These are phyloP conservation scores for Hippopotamyrus pictus DNA, from an alignment of 2,797 vertebrate genomes.

Conservation along the genomic window DNA sequence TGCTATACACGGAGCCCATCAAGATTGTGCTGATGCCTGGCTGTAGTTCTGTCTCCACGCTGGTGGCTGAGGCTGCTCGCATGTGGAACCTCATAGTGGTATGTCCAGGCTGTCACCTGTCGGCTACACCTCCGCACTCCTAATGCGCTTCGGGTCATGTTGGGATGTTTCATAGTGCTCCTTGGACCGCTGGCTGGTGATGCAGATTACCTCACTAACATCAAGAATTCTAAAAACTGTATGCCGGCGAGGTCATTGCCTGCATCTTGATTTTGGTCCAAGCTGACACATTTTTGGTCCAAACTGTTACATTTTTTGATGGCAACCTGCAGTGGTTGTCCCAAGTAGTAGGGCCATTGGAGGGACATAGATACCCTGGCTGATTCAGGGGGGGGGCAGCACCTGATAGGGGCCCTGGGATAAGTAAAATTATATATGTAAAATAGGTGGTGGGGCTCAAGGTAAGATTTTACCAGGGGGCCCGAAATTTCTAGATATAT, in stretches of 20 bases:
- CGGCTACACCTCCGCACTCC: neutral
- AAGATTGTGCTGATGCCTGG: conserved; percentile 84
- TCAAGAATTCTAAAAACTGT: neutral
- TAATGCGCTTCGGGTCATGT: neutral
- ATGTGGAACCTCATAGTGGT: conserved; percentile 89
- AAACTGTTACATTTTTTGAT: neutral
- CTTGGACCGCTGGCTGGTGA: neutral
- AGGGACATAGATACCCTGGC: neutral
- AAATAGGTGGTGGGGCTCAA: neutral
- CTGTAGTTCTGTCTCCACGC: conserved; percentile 80
- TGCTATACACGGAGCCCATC: conserved; percentile 81
- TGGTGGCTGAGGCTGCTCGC: conserved; percentile 79
- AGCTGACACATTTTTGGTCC: neutral
- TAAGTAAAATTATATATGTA: neutral
- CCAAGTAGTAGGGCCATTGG: neutral
- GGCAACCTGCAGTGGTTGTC: neutral
- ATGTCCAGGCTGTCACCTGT: conserved; percentile 16
- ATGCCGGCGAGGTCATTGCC: neutral
- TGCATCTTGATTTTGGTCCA: neutral
- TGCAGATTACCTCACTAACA: neutral
- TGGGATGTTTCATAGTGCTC: neutral
- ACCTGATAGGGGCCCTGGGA: neutral
- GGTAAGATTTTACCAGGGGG: neutral
- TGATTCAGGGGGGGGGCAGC: neutral
- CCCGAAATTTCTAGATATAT: neutral